These are phyloP conservation scores for Octomys mimax DNA, from an alignment of 2,797 vertebrate genomes.

Conservation along the genomic window DNA sequence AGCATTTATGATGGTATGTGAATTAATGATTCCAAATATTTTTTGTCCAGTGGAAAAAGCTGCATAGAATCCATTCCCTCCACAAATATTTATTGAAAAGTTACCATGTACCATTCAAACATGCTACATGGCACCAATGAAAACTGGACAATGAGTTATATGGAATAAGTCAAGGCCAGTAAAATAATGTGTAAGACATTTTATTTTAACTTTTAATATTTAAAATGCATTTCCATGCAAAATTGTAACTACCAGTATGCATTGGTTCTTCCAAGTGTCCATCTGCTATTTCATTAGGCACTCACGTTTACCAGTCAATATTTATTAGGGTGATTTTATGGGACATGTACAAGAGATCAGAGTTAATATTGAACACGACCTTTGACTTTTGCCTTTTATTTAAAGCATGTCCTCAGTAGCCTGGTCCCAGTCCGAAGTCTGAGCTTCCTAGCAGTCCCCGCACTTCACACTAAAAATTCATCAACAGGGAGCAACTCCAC, in stretches of 20 bases:
- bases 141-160: slow-evolving; percentile 34
- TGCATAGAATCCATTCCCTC: slow-evolving; percentile 27
- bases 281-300: background rate
- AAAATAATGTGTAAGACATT: background rate
- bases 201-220: slow-evolving; percentile 27
- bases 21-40: slow-evolving; percentile 74
- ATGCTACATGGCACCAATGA: background rate
- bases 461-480: slow-evolving; percentile 44
- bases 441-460: background rate
- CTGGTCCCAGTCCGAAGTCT: background rate
- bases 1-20: slow-evolving; percentile 42
- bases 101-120: slow-evolving; percentile 3
- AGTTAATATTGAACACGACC: background rate
- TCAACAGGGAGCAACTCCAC: background rate
- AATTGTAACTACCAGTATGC: background rate
- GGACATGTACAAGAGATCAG: background rate
- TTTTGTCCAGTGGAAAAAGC: slow-evolving; percentile 54
- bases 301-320: background rate
- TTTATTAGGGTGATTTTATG: background rate
- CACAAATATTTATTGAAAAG: slow-evolving; percentile 60
- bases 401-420: background rate
- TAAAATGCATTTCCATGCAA: background rate
- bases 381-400: background rate
- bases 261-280: background rate
- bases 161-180: background rate